These are phyloP conservation scores for Epistrophella euchroma DNA, from an alignment of 2,888 invertebrate genomes.

Conservation along the genomic window DNA sequence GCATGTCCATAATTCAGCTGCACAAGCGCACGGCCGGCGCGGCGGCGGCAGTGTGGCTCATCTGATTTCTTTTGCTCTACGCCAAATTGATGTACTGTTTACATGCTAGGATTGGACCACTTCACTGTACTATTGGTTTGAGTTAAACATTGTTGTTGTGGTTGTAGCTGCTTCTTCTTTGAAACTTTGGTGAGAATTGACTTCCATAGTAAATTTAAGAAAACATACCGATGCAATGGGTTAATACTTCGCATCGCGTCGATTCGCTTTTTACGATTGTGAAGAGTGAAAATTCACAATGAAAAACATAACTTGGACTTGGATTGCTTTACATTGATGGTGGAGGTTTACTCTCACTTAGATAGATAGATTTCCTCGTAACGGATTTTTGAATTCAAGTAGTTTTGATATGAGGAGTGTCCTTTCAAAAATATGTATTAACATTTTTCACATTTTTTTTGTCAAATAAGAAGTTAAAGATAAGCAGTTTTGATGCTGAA, in stretches of 20 bases:
- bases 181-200: slow-evolving; percentile 37
- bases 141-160: neutral
- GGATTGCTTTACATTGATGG: slow-evolving; percentile 15
- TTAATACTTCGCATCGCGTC: neutral
- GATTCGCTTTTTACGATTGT: neutral
- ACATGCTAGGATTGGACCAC: slow-evolving; percentile 52
- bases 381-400: no score
- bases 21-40: neutral
- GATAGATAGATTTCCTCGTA: neutral
- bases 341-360: slow-evolving; percentile 56
- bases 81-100: slow-evolving; percentile 61
- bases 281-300: slow-evolving; percentile 17
- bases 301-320: neutral
- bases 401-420: no score
- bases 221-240: slow-evolving; percentile 10
- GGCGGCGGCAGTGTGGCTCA: neutral
- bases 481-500: no score
- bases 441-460: no score
- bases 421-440: no score
- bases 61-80: slow-evolving; percentile 12
- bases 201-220: slow-evolving; percentile 33
- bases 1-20: slow-evolving; percentile 65
- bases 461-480: no score
- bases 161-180: slow-evolving; percentile 5
- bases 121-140: neutral